Percentiles rank a stretch among this genome's conserved stretches.
phyloP scores from a whole-genome alignment of 2,113 vertebrate species.

The Scomber japonicus region DNA sequence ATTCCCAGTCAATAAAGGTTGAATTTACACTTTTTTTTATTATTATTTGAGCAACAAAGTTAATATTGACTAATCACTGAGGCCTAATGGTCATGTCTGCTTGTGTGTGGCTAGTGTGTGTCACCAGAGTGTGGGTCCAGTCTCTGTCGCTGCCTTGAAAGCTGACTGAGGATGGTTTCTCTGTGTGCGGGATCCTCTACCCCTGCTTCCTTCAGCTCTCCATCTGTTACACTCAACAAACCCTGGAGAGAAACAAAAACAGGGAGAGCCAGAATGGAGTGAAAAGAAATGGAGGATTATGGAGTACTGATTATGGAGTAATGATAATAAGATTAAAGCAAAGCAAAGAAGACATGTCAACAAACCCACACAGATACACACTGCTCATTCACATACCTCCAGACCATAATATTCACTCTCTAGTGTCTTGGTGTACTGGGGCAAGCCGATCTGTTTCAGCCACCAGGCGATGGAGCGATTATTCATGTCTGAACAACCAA shows the following conservation, averaged over 20 bases:
- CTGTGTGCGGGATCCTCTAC: slow-evolving; percentile 79
- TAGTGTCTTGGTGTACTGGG: slow-evolving; percentile 83
- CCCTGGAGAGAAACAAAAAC: slow-evolving; percentile 62
- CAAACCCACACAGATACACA: slow-evolving; percentile 10
- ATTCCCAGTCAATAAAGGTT: not conserved
- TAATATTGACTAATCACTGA: not conserved
- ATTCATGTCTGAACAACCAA: slow-evolving; percentile 79
- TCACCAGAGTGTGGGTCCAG: slow-evolving; percentile 71
- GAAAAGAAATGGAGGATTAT: not conserved
- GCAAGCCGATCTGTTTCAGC: slow-evolving; percentile 81
- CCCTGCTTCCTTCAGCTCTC: slow-evolving; percentile 79
- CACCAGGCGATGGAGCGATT: slow-evolving; percentile 87
- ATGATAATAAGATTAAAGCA: not conserved
- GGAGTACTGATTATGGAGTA: not conserved
- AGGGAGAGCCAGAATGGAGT: not conserved
- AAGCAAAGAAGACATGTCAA: not conserved
- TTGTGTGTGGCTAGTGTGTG: not conserved
- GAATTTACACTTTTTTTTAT: no score
- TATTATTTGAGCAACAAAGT: not conserved
- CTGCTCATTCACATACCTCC: slow-evolving; percentile 73
- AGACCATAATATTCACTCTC: slow-evolving; percentile 84
- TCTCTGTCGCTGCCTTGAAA: slow-evolving; percentile 68
- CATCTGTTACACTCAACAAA: slow-evolving; percentile 77
- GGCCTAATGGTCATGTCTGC: not conserved
- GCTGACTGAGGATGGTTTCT: slow-evolving; percentile 76